A percentile compares a stretch with the other conserved stretches of the same genome.
These are phyloP conservation scores for Trachelus tabidus DNA, from an alignment of 2,888 invertebrate species.

Conservation along the genomic window DNA sequence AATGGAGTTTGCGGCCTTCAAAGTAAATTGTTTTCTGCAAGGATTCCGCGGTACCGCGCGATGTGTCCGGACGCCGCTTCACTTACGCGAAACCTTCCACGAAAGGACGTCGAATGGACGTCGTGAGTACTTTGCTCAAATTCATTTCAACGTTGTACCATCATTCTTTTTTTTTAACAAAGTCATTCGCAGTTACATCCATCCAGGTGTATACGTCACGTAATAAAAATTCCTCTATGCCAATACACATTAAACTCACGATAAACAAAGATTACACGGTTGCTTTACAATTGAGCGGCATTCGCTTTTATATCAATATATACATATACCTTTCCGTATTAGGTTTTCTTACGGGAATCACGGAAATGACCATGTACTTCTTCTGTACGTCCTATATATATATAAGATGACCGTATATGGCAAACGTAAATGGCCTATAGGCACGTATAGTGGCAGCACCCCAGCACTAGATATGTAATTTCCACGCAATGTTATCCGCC, in stretches of 20 bases:
- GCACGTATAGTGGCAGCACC: background rate
- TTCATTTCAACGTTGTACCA: background rate
- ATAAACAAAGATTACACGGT: background rate
- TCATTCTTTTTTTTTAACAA: background rate
- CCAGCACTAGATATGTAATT: slow-evolving; percentile 28
- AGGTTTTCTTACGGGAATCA: background rate
- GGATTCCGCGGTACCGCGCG: slow-evolving; percentile 30
- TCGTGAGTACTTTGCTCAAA: background rate
- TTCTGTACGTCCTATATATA: background rate
- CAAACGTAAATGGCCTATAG: background rate
- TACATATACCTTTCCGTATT: too few relatives aligned
- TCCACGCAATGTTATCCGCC: slow-evolving; percentile 27
- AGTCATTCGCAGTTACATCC: background rate
- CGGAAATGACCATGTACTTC: background rate
- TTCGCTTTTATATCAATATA: background rate
- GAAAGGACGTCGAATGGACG: background rate
- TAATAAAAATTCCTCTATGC: too few relatives aligned
- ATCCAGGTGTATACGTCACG: background rate
- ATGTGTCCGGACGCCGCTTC: background rate
- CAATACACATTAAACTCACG: background rate
- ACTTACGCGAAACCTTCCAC: background rate
- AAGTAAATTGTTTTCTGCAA: slow-evolving; percentile 64
- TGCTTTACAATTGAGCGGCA: background rate
- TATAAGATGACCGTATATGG: background rate
- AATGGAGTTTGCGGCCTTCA: slow-evolving; percentile 65